These are phyloP conservation scores for Sander vitreus DNA, from an alignment of 2,113 vertebrate genomes.

Conservation along the genomic window DNA sequence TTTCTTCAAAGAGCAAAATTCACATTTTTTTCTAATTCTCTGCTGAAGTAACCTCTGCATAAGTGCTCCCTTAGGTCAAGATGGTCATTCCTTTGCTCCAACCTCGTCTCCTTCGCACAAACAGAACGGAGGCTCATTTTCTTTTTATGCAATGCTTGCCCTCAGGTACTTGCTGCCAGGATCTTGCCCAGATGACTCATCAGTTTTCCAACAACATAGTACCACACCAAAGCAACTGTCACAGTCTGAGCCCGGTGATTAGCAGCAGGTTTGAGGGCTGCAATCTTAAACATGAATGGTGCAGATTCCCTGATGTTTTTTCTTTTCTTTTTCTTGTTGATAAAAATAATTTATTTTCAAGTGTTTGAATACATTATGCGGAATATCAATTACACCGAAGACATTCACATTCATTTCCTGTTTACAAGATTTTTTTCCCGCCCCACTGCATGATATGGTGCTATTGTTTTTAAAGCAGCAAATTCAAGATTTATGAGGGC, in stretches of 20 bases:
- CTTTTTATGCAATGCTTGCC: slow-evolving; percentile 50
- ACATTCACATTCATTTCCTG: slow-evolving; percentile 62
- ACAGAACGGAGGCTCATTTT: slow-evolving; percentile 44
- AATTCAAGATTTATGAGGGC: slow-evolving; percentile 30
- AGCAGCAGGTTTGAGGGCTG: slow-evolving; percentile 53
- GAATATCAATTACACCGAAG: slow-evolving; percentile 48
- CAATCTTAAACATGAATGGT: slow-evolving; percentile 40
- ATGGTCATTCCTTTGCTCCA: slow-evolving; percentile 37
- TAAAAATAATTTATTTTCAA: slow-evolving; percentile 48
- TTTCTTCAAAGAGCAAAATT: slow-evolving; percentile 51
- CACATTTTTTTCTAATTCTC: slow-evolving; percentile 21
- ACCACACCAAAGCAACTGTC: slow-evolving; percentile 46
- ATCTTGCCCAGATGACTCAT: slow-evolving; percentile 63
- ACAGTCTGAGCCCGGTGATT: slow-evolving; percentile 58
- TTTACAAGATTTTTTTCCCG: slow-evolving; percentile 39
- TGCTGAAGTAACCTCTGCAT: slow-evolving; percentile 43
- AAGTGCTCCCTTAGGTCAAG: slow-evolving; percentile 46
- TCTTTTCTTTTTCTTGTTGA: slow-evolving; percentile 43
- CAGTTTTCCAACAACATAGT: slow-evolving; percentile 36
- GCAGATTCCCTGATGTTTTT: slow-evolving; percentile 60
- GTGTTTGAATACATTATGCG: slow-evolving; percentile 44
- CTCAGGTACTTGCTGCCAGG: slow-evolving; percentile 40
- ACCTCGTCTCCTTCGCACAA: slow-evolving; percentile 28
- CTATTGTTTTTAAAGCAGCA: slow-evolving; percentile 47
- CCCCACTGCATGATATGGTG: slow-evolving; percentile 8